Evolutionary conservation across 1,140 invertebrate genomes (phyloP), one percentile per base, ranked within the genome.

Genomic region (Ostrea edulis): DNA sequence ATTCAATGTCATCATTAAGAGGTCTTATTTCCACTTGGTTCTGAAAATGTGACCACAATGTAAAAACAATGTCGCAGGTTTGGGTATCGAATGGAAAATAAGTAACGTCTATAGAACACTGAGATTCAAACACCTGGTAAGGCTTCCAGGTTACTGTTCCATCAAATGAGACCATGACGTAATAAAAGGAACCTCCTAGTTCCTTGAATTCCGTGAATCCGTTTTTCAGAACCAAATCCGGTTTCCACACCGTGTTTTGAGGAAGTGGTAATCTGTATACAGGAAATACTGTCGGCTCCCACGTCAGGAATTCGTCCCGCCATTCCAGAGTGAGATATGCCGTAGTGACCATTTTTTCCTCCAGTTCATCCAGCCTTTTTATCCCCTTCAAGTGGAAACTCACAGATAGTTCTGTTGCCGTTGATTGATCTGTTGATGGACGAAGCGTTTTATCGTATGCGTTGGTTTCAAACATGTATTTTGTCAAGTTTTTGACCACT

Each of bases 211-310:
- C 35, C 35, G 35, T 44, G 35, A 44, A 44, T 44, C 35, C 35
- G 35, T 44, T 44, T 44, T 44, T 44, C 35, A 87, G 58, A 11
- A 82, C 86, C 8, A 87, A 35, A 35, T 87, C 81, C 35, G 86
- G 86, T 52, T 82, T 87, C 86, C 86, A 87, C 14, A 87, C 54
- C 20, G 53, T 54, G 14, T 82, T 58, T 53, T 87, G 12, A 58
- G 55, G 55, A 58, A 58, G 20, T 17, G 58, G 8, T 0, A 87
- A n/a, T 20, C 25, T 12, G n/a, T 22, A 55, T 29, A 55, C 25
- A 35, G 8, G 29, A 65, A 35, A 22, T 12, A 12, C 11, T 62
- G 55, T 17, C 11, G 20, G 11, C 2, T 17, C 20, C 52, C 84
- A 84, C 17, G 25, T 12, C 8, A 85, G 84, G 8, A 55, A 25